Conservation (phyloP, 2,888 invertebrate genomes). For the Drosophila heteroneura region DNA sequence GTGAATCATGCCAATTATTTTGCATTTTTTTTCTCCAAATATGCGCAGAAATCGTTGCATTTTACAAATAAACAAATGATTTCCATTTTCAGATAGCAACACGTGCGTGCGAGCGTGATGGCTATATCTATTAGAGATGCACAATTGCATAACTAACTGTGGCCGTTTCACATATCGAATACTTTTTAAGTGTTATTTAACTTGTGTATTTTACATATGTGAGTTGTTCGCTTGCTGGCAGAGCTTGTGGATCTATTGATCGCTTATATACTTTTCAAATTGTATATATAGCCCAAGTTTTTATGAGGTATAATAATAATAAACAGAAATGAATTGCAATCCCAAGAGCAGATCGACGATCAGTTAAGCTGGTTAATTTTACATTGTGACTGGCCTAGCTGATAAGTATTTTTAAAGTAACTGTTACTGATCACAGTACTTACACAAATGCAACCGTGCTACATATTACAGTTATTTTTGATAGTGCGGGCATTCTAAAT, state of each 20-base stretch:
- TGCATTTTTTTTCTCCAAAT: constrained; percentile 85
- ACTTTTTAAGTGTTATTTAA: neutral
- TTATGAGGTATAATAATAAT: neutral
- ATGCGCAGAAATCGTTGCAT: constrained; percentile 86
- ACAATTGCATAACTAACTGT: neutral
- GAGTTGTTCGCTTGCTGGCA: neutral
- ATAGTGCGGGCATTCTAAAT: neutral
- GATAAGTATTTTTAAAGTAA: neutral
- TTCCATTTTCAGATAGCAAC: constrained; percentile 17
- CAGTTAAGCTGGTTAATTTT: neutral
- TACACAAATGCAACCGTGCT: neutral
- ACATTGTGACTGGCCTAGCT: neutral
- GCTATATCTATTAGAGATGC: constrained; percentile 9
- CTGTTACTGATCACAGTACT: neutral
- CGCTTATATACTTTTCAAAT: neutral
- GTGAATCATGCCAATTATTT: constrained; percentile 91
- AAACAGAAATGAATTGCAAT: neutral
- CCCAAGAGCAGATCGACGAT: neutral
- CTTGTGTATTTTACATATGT: neutral
- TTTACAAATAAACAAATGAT: constrained; percentile 10
- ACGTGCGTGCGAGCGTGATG: constrained; percentile 26
- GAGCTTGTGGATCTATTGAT: neutral
- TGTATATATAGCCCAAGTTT: neutral
- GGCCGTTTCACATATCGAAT: neutral
- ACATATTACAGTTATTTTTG: neutral